Percentiles rank a stretch among this genome's conserved stretches.
These are phyloP conservation scores for Octonoba sinensis DNA, from an alignment of 2,888 invertebrate species.

Conservation along the genomic window DNA sequence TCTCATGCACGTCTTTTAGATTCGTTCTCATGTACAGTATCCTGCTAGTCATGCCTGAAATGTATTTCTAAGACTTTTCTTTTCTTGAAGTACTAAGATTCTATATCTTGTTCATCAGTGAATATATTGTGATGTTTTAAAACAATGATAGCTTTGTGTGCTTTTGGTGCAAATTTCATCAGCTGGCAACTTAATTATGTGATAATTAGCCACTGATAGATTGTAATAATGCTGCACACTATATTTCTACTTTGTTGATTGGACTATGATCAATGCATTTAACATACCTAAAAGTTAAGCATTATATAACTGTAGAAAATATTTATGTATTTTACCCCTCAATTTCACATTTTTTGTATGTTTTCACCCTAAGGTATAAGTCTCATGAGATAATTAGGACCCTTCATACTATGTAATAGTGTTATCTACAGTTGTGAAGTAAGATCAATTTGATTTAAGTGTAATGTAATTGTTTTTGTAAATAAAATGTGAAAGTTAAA, in stretches of 20 bases:
- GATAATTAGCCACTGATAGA: constrained; percentile 57
- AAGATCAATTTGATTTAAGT: no score
- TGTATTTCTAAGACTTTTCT: constrained; percentile 35
- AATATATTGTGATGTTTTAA: constrained; percentile 49
- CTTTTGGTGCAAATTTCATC: constrained; percentile 57
- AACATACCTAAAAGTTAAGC: constrained; percentile 43
- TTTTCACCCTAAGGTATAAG: no score
- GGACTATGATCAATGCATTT: constrained; percentile 53
- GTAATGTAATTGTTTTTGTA: no score
- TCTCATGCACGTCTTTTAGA: constrained; percentile 45
- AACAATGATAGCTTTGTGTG: constrained; percentile 54
- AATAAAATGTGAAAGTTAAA: no score
- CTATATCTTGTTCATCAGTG: constrained; percentile 9
- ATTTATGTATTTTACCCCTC: no score
- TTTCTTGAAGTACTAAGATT: constrained; percentile 13
- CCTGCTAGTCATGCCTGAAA: constrained; percentile 52
- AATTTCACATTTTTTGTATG: no score
- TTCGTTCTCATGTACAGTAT: constrained; percentile 54
- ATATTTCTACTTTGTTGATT: constrained; percentile 47
- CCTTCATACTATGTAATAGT: no score
- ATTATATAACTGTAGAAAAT: constrained; percentile 6
- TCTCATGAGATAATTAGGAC: no score
- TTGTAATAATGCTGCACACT: constrained; percentile 46
- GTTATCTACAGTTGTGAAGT: no score
- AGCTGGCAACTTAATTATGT: constrained; percentile 53